Base-by-base conservation (phyloP, 2,888 invertebrate species). In the Pomacea canaliculata region DNA sequence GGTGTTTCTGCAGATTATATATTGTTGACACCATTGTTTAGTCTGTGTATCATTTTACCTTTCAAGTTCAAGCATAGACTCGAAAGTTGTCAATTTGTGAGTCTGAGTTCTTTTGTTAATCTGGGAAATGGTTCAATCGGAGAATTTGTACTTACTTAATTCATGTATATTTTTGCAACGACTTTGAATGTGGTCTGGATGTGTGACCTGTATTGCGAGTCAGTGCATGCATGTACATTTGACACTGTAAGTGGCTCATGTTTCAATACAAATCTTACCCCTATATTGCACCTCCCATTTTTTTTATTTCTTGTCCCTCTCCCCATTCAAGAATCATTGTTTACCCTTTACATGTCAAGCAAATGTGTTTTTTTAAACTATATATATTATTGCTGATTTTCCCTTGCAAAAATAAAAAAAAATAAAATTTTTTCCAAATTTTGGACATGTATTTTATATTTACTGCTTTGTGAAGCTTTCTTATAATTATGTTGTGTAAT, bases 161-260 rank as follows among this genome's bases (percentile, higher is more conserved):
- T 69, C 71, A 60, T 78, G 78, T 78, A 78, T 78, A 78, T 78
- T 78, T 78, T 78, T 78, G 78, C 78, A 78, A 76, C 74, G 70
- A 78, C 74, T 68, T 75, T 75, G 71, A 78, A 78, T 74, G 67
- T 75, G 70, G 75, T 74, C 66, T 63, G 37, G 66, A n/a, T 56
- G n/a, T 48, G 37, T 70, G 73, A 70, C 74, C 74, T 71, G 56
- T 75, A 60, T 62, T 59, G 59, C 62, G 68, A 68, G 60, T 60
- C 68, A 49, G 69, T 69, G 48, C 18, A 59, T 63, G 60, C 18
- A 59, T 70, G 70, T 23, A 60, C 23, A 70, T 71, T 71, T 75
- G 69, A 66, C 70, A 69, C 71, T 37, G 65, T 70, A 49, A 27
- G 62, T 71, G 74, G 74, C 70, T 74, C 73, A 63, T 75, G 75